phyloP scores from a whole-genome alignment of 2,113 vertebrate species.

The Toxotes jaculatrix region DNA sequence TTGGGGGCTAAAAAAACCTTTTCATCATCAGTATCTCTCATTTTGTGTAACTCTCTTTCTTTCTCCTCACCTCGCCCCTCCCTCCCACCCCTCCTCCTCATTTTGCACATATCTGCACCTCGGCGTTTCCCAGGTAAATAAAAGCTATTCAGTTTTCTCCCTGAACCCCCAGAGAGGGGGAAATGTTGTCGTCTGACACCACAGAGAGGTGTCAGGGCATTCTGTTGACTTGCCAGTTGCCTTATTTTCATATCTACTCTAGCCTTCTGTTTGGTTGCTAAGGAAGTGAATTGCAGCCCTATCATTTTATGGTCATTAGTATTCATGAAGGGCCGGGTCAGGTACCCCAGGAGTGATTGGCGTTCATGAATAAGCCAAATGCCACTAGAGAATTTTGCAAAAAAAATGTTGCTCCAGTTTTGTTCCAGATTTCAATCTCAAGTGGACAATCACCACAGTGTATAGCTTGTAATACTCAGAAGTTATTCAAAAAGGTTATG shows the following conservation, averaged over 20 bases:
- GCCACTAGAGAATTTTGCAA: constrained; percentile 36
- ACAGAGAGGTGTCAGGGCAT: constrained; percentile 43
- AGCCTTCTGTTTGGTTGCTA: constrained; percentile 57
- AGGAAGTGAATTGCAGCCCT: constrained; percentile 51
- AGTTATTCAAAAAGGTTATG: constrained; percentile 41
- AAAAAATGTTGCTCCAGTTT: constrained; percentile 25
- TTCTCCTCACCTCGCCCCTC: not conserved
- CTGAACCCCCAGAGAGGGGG: constrained; percentile 11
- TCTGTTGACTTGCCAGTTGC: constrained; percentile 61
- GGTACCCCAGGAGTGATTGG: constrained; percentile 58
- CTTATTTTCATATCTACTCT: constrained; percentile 67
- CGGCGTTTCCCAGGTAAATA: constrained; percentile 63
- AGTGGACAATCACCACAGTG: constrained; percentile 7
- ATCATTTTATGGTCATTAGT: constrained; percentile 63
- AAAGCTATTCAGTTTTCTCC: constrained; percentile 42
- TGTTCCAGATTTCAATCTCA: constrained; percentile 47
- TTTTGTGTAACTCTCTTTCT: constrained; percentile 25
- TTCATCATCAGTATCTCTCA: constrained; percentile 67
- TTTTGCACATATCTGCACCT: constrained; percentile 58
- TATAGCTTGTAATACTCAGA: constrained; percentile 6
- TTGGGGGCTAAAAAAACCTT: constrained; percentile 66
- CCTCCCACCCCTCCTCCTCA: constrained; percentile 6
- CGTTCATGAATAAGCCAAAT: constrained; percentile 67
- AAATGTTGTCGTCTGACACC: constrained; percentile 52
- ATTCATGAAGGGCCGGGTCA: constrained; percentile 61